phyloP scores from a whole-genome alignment of 2,888 invertebrate species.

The Carpatolechia fugitivella region DNA sequence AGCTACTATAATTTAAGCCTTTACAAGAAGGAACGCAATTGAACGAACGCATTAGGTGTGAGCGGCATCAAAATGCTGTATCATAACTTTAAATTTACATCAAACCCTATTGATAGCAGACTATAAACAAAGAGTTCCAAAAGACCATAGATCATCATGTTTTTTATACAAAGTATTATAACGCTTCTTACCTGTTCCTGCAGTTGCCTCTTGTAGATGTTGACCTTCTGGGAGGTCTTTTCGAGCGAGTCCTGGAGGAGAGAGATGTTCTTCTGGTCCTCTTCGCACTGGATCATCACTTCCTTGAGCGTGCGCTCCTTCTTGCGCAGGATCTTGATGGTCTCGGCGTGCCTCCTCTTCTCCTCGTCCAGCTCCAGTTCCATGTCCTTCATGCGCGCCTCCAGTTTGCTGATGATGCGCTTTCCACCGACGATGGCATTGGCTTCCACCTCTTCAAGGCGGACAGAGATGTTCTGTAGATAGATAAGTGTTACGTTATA shows the following conservation, averaged over 20 bases:
- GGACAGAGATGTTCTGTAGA: conserved; percentile 88
- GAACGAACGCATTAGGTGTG: no score
- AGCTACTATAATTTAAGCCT: no score
- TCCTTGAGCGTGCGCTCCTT: conserved; percentile 98
- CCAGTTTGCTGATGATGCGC: conserved; percentile 98
- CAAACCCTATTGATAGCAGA: no score
- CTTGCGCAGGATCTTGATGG: conserved; percentile 98
- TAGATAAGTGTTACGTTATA: conserved; percentile 4
- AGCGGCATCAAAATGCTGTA: no score
- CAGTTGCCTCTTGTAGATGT: conserved; percentile 97
- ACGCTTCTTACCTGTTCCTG: conserved; percentile 87
- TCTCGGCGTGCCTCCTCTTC: conserved; percentile 97
- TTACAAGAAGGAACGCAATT: no score
- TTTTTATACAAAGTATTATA: no score
- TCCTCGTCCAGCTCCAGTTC: conserved; percentile 97
- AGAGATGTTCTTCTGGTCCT: conserved; percentile 97
- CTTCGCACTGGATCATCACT: conserved; percentile 96
- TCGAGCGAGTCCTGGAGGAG: conserved; percentile 95
- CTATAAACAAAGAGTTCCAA: no score
- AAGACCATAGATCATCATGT: no score
- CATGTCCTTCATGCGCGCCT: conserved; percentile 95
- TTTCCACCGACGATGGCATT: conserved; percentile 98
- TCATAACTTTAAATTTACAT: no score
- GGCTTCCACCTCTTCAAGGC: conserved; percentile 97
- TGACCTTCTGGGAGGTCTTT: conserved; percentile 91